phyloP scores from a whole-genome alignment of 1,140 invertebrate species.

The Heliothis subflexa region DNA sequence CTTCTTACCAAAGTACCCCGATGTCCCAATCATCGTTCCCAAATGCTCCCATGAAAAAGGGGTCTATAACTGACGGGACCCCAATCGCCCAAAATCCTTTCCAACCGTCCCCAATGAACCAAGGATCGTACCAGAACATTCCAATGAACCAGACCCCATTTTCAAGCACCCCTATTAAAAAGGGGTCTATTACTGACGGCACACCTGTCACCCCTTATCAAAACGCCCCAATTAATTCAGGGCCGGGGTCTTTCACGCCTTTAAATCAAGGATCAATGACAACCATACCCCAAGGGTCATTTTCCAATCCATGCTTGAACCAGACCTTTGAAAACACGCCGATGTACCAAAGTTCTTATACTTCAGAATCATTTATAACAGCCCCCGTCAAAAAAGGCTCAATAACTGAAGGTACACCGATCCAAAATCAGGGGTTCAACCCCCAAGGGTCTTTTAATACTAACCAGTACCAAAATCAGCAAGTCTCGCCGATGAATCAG shows the following conservation, averaged over 20 bases:
- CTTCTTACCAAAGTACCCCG: not conserved
- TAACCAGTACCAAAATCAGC: not conserved
- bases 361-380: conserved; percentile 5
- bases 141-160: conserved; percentile 22
- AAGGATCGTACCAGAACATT: not conserved
- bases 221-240: not conserved
- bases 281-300: not conserved
- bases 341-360: conserved; percentile 26
- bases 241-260: not conserved
- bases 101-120: not conserved
- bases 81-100: conserved; percentile 48
- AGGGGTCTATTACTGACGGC: conserved; percentile 69
- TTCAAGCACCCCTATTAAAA: conserved; percentile 20
- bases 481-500: conserved; percentile 13
- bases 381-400: conserved; percentile 4
- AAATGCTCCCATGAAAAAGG: conserved; percentile 41
- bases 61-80: conserved; percentile 72
- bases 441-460: not conserved
- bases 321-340: not conserved
- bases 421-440: not conserved
- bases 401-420: conserved; percentile 15
- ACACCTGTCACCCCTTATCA: conserved; percentile 56
- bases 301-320: not conserved
- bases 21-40: not conserved
- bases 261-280: conserved; percentile 1